Conservation (phyloP, 1,140 invertebrate genomes). For the Eupristina koningsbergeri region DNA sequence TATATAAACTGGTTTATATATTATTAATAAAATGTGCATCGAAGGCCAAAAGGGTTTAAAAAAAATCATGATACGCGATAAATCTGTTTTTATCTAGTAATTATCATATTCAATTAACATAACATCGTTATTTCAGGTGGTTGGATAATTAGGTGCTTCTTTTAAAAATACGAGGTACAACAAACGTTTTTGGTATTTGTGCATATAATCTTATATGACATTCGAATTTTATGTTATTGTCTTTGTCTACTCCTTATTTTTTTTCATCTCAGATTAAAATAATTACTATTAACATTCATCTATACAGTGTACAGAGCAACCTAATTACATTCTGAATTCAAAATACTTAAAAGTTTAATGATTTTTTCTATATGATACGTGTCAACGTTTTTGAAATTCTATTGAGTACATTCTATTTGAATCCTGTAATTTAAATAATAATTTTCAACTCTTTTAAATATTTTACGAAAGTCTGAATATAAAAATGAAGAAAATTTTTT, state of each 20-base stretch:
- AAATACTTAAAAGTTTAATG: constrained; percentile 21
- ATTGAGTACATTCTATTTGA: constrained; percentile 26
- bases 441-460: not conserved
- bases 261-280: constrained; percentile 33
- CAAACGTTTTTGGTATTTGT: constrained; percentile 21
- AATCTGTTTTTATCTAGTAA: constrained; percentile 6
- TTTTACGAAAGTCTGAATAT: constrained; percentile 1
- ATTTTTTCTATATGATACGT: constrained; percentile 9
- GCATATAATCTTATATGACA: constrained; percentile 31
- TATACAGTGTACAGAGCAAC: constrained; percentile 38
- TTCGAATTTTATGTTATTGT: constrained; percentile 47
- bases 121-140: not conserved
- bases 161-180: constrained; percentile 20
- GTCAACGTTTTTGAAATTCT: not conserved
- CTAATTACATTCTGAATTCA: constrained; percentile 41
- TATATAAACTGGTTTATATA: constrained; percentile 22
- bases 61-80: constrained; percentile 18
- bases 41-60: constrained; percentile 38
- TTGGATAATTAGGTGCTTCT: not conserved
- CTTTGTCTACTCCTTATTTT: constrained; percentile 42
- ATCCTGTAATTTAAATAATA: constrained; percentile 11
- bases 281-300: constrained; percentile 47
- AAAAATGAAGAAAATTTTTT: not conserved
- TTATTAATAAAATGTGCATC: constrained; percentile 38
- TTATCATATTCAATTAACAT: not conserved